Base-by-base conservation (phyloP, 2,113 vertebrate genomes). In the Anarhynchus alexandrinus region DNA sequence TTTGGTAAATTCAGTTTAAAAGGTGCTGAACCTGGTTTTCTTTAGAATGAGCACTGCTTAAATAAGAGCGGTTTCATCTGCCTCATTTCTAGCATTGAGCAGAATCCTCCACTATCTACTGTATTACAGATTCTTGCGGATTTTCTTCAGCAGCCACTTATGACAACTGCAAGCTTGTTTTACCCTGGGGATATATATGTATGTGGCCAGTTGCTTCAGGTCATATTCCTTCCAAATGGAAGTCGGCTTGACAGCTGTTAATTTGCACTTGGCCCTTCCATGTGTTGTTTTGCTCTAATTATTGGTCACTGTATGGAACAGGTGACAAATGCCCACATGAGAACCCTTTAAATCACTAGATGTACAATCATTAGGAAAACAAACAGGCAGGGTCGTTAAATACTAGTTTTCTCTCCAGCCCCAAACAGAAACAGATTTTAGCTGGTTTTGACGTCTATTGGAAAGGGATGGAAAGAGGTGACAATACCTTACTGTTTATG, bases 251-350 rank as follows among this genome's bases (percentile, higher is more conserved):
- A 91, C 78, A 86, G 59, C 70, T 92, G 88, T 86, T 97, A 90
- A 96, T 95, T 93, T 96, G 55, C 79, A 93, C 85, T 92, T 74
- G 89, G 81, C 55, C 47, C 15, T 88, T 61, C 69, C 64, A 29
- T 85, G 49, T 88, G 76, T 59, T 92, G 88, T 88, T 81, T 89
- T 82, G 74, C 82, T 64, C 19, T 96, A 94, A 94, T 89, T 86
- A 73, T 62, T 92, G 96, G 72, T 93, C 86, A 93, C 32, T 84
- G 64, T 47, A 82, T 67, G 80, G 82, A 94, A 94, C 62, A 89
- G 86, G 93, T 97, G 91, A 96, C 92, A 94, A 52, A 91, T 91
- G 55, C 42, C 62, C 95, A 74, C 88, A 83, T 38, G 76, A 97
- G 71, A 96, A 95, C 80, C 15, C 61, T 91, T 80, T 62, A 66